Percentiles rank a stretch among this genome's conserved stretches.
Evolutionary conservation across 2,113 vertebrate species (phyloP).

Genomic region (Aspiorhynchus laticeps): DNA sequence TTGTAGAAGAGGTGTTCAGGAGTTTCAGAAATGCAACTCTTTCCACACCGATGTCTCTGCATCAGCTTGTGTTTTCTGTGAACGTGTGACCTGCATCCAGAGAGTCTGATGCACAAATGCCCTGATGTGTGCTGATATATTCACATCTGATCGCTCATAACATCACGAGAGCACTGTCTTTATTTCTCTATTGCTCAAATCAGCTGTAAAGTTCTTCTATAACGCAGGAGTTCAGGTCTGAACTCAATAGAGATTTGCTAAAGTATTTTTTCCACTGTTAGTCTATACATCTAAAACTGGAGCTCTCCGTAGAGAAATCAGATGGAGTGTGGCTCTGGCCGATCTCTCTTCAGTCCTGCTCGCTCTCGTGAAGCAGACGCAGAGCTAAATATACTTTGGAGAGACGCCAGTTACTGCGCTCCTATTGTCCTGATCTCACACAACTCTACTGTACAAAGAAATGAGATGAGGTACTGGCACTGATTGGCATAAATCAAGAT

Average conservation of each 20-base stretch:
- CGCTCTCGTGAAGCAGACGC: slow-evolving; percentile 56
- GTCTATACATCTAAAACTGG: slow-evolving; percentile 27
- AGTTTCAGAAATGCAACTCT: too few relatives aligned
- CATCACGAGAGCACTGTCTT: neutral
- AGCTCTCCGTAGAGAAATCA: neutral
- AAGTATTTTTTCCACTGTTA: slow-evolving; percentile 2
- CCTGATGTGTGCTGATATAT: neutral
- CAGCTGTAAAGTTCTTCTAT: neutral
- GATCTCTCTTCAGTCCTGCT: slow-evolving; percentile 47
- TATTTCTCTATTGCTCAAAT: neutral
- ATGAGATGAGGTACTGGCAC: too few relatives aligned
- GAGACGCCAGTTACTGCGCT: slow-evolving; percentile 62
- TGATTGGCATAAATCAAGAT: neutral
- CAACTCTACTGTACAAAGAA: neutral
- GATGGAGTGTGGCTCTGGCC: slow-evolving; percentile 13
- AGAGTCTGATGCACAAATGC: neutral
- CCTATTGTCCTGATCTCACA: slow-evolving; percentile 58
- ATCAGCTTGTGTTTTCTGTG: neutral
- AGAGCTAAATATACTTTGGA: slow-evolving; percentile 72
- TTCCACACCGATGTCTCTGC: too few relatives aligned
- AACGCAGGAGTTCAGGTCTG: neutral
- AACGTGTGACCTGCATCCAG: neutral
- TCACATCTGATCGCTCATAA: neutral
- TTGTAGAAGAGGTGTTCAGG: too few relatives aligned
- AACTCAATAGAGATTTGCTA: slow-evolving; percentile 12